A percentile compares a stretch with the other conserved stretches of the same genome.
Evolutionary conservation across 2,888 invertebrate species (phyloP).

Genomic region (Callimorpha dominula): DNA sequence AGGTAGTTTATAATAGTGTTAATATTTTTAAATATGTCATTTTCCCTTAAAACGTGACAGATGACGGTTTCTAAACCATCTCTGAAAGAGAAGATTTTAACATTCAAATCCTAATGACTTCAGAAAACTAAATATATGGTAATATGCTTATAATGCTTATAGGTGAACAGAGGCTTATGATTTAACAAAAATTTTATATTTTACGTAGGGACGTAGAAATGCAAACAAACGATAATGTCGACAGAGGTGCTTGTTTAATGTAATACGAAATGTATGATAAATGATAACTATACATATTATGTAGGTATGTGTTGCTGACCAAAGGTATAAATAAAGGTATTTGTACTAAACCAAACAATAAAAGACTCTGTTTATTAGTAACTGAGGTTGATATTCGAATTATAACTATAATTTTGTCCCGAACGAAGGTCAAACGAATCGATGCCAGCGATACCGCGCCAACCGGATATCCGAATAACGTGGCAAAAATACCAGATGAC

Average conservation of each 20-base stretch:
- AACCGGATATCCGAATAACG: conserved; percentile 49
- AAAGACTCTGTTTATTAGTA: conserved; percentile 29
- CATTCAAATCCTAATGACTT: no score
- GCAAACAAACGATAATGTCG: conserved; percentile 41
- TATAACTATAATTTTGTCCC: conserved; percentile 11
- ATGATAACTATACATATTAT: conserved; percentile 9
- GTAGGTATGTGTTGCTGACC: conserved; percentile 15
- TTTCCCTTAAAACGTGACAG: no score
- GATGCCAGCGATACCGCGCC: conserved; percentile 41
- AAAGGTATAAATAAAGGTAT: conserved; percentile 7
- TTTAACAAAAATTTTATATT: no score
- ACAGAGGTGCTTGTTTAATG: conserved; percentile 21
- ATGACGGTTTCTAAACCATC: no score
- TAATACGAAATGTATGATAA: conserved; percentile 16
- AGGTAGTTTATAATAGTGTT: no score
- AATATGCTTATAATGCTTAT: no score
- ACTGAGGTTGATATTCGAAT: conserved; percentile 33
- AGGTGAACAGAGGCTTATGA: no score
- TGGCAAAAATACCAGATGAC: conserved; percentile 36
- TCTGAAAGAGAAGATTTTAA: no score
- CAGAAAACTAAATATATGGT: no score
- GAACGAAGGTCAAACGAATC: conserved; percentile 45
- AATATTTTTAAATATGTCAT: no score
- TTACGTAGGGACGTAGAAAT: neutral
- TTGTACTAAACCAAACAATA: neutral